Base-by-base conservation (phyloP, 2,113 vertebrate genomes). In the Xenopus tropicalis region DNA sequence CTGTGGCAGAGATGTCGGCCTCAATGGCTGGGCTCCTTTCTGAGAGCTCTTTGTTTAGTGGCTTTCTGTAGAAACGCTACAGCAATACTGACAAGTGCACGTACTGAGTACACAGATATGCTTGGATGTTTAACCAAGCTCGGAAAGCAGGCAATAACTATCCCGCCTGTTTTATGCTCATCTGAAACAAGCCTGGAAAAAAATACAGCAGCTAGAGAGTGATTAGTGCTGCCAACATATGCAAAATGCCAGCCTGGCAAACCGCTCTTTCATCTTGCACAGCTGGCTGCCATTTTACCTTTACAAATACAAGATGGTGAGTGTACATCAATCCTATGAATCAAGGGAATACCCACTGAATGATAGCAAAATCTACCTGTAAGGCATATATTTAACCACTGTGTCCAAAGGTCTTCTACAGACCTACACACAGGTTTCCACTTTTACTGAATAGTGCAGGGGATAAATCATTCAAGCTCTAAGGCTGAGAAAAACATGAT, bases 1-100 rank as follows among this genome's bases (percentile, higher is more conserved):
- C 85, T 82, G 66, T 77, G 58, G 77, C 76, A 22, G 62, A 79
- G 66, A 76, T 14, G 4, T 22, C 23, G 3, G 8, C 61, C 66
- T 65, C 0, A 65, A n/a, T n/a, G 43, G 25, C 4, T 24, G 8
- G 43, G 12, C 71, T 74, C 17, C 21, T 54, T 48, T 74, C 64
- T 21, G 61, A 16, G 66, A 3, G 11, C 44, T 74, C 69, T 65
- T 29, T 7, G 37, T 71, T 72, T 29, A 52, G 57, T 70, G 80
- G 78, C 58, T 57, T 10, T 1, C 14, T 54, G n/a, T 42, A 58
- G 57, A 57, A 68, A 79, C 5, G 78, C 0, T 0, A 70, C 42
- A 80, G 24, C n/a, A 44, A 0, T 77, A 61, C 0, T 13, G 71
- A 73, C 62, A 78, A 61, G 54, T 61, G 19, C 66, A 72, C 16